phyloP scores from a whole-genome alignment of 2,797 vertebrate genomes.

The Sebastes vulpes region DNA sequence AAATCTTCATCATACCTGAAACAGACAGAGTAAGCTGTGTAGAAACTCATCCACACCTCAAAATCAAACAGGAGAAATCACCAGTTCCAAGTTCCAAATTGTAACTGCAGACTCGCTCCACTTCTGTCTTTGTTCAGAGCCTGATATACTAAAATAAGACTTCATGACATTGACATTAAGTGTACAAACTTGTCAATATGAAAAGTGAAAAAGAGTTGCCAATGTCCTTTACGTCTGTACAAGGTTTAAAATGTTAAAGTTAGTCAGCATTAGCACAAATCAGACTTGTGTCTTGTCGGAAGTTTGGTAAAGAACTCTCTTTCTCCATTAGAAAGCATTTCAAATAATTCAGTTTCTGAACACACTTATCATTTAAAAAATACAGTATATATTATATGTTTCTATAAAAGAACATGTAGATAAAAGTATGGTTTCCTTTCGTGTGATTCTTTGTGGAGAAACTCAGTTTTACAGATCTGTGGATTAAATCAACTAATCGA shows the following conservation, averaged over 20 bases:
- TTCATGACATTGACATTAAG: background rate
- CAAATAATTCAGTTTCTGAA: background rate
- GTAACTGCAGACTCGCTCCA: background rate
- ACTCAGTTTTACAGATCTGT: no score
- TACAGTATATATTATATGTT: background rate
- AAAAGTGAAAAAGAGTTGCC: background rate
- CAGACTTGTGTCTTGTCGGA: background rate
- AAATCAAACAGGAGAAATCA: background rate
- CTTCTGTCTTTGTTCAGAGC: background rate
- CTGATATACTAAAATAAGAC: background rate
- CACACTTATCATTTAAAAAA: background rate
- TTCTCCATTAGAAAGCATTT: background rate
- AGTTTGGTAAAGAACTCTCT: background rate
- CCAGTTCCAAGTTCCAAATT: background rate
- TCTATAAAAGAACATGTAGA: background rate
- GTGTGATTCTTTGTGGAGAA: no score
- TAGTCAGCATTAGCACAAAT: background rate
- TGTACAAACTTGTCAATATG: background rate
- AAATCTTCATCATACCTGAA: constrained; percentile 88
- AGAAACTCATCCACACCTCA: background rate
- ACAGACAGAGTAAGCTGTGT: background rate
- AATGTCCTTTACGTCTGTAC: background rate
- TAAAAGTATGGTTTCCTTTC: background rate
- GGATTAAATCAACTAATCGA: no score
- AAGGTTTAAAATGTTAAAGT: background rate